These are phyloP conservation scores for Terrapene triunguis DNA, from an alignment of 2,113 vertebrate species.

Conservation along the genomic window DNA sequence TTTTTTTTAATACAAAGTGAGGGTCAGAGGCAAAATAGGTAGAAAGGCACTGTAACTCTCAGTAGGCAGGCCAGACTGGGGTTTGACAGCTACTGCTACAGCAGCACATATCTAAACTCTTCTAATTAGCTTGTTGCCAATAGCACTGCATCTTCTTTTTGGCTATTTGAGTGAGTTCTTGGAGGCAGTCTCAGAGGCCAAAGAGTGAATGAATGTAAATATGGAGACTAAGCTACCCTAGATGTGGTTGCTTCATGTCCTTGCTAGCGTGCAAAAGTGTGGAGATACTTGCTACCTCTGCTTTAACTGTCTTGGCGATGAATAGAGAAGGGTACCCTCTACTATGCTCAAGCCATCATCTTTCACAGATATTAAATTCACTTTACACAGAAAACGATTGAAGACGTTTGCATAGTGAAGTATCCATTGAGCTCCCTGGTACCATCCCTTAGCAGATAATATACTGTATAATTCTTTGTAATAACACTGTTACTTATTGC, in stretches of 20 bases:
- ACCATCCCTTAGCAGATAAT: not conserved
- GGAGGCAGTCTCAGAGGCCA: not conserved
- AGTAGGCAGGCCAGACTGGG: not conserved
- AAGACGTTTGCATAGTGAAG: not conserved
- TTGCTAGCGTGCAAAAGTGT: not conserved
- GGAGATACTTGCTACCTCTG: not conserved
- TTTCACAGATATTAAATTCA: not conserved
- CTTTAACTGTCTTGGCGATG: not conserved
- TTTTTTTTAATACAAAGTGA: not conserved
- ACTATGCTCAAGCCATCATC: not conserved
- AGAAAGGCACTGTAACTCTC: not conserved
- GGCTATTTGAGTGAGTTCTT: not conserved
- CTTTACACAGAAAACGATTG: not conserved
- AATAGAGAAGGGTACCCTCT: not conserved
- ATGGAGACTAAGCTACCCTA: rapidly evolving
- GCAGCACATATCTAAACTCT: not conserved
- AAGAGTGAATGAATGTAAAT: not conserved
- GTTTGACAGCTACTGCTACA: not conserved
- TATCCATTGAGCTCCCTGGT: not conserved
- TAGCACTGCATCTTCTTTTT: not conserved
- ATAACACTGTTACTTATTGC: not conserved
- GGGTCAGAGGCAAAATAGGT: not conserved
- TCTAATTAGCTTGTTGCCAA: not conserved
- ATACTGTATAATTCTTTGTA: not conserved
- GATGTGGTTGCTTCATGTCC: not conserved